These are phyloP conservation scores for Natrix natrix DNA, from an alignment of 2,797 vertebrate genomes.

Conservation along the genomic window DNA sequence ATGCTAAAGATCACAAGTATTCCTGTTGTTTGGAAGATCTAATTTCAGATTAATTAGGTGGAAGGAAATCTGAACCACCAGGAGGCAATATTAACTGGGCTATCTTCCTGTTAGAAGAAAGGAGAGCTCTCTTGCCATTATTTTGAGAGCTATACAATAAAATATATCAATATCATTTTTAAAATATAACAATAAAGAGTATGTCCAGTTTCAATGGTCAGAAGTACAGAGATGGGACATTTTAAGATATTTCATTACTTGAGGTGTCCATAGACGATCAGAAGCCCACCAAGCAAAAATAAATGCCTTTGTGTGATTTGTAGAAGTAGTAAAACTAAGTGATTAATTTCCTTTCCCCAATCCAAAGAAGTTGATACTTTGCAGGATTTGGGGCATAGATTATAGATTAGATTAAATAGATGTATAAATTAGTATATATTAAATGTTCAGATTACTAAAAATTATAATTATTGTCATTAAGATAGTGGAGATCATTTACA, in stretches of 20 bases:
- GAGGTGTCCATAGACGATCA: not conserved
- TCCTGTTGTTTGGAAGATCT: not conserved
- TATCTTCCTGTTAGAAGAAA: not conserved
- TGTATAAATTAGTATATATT: not conserved
- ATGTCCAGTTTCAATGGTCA: not conserved
- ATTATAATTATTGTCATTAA: not conserved
- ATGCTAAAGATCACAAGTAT: not conserved
- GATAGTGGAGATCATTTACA: not conserved
- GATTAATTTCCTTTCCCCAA: not conserved
- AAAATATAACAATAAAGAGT: not conserved
- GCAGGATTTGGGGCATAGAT: not conserved
- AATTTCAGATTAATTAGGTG: not conserved
- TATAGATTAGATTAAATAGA: not conserved
- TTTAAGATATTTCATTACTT: not conserved
- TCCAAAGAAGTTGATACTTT: not conserved
- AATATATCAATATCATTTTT: not conserved
- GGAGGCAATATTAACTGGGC: slow-evolving; percentile 19
- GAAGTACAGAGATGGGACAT: not conserved
- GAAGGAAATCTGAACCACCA: slow-evolving; percentile 2
- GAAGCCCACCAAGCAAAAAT: not conserved
- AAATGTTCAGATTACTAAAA: not conserved
- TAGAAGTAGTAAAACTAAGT: not conserved
- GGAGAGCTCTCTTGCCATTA: not conserved
- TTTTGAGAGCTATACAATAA: not conserved
- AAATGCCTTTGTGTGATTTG: not conserved